phyloP scores from a whole-genome alignment of 2,797 vertebrate genomes.

The Cercopithecus diana region DNA sequence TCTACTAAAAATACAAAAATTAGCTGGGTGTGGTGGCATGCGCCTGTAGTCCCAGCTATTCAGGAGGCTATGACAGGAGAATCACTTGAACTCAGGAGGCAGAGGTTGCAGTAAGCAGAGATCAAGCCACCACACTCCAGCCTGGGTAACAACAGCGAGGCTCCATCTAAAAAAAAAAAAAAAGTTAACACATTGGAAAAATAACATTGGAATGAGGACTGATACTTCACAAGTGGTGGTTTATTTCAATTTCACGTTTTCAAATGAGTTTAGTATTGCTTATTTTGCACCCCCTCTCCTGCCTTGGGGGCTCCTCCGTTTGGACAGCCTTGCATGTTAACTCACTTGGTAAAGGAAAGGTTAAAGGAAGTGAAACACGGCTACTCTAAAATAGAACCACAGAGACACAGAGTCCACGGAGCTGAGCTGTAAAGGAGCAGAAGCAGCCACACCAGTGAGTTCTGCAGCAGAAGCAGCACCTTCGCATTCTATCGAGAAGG shows the following conservation, averaged over 20 bases:
- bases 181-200: neutral
- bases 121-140: too few relatives aligned
- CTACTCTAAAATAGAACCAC: neutral
- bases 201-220: neutral
- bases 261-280: neutral
- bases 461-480: neutral
- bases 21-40: too few relatives aligned
- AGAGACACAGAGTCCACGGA: neutral
- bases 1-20: too few relatives aligned
- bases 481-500: neutral
- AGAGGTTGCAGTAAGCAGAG: too few relatives aligned
- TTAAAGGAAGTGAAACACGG: slow-evolving; percentile 12
- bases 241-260: neutral
- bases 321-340: neutral
- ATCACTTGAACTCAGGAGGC: too few relatives aligned
- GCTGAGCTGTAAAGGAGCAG: neutral
- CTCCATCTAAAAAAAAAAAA: too few relatives aligned
- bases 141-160: too few relatives aligned
- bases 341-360: neutral
- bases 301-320: neutral
- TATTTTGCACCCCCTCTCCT: neutral
- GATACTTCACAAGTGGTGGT: neutral
- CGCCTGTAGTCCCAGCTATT: too few relatives aligned
- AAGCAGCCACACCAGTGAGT: neutral
- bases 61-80: too few relatives aligned